Evolutionary conservation across 2,797 vertebrate species (phyloP).

Genomic region (Chaetodon trifasciatus): DNA sequence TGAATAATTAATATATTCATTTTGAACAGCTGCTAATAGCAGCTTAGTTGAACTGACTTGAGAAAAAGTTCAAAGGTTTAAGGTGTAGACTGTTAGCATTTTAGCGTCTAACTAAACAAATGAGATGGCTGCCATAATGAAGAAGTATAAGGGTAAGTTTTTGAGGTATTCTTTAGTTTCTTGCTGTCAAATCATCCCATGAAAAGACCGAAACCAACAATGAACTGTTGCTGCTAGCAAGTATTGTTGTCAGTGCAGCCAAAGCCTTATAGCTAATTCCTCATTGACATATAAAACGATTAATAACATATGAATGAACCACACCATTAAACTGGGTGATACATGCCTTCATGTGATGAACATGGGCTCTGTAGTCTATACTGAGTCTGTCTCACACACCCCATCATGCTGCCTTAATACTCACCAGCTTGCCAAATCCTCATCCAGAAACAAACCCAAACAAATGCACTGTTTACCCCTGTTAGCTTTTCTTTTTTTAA

Average conservation of each 20-base stretch:
- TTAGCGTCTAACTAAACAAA: neutral
- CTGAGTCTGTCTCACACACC: neutral
- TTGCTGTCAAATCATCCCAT: neutral
- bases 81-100: neutral
- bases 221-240: neutral
- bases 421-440: neutral
- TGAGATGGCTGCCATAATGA: neutral
- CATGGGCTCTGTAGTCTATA: neutral
- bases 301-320: neutral
- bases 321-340: neutral
- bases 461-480: neutral
- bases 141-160: neutral
- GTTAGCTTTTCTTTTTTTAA: neutral
- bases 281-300: neutral
- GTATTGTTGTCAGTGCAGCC: neutral
- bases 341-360: neutral
- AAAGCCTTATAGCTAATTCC: neutral
- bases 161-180: neutral
- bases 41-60: constrained; percentile 5
- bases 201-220: neutral
- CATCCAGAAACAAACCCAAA: neutral
- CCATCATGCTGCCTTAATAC: neutral
- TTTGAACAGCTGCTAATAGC: constrained; percentile 33
- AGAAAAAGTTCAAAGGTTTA: constrained; percentile 16
- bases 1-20: constrained; percentile 29